Conservation (phyloP, 1,140 invertebrate genomes). For the Leptinotarsa texana region DNA sequence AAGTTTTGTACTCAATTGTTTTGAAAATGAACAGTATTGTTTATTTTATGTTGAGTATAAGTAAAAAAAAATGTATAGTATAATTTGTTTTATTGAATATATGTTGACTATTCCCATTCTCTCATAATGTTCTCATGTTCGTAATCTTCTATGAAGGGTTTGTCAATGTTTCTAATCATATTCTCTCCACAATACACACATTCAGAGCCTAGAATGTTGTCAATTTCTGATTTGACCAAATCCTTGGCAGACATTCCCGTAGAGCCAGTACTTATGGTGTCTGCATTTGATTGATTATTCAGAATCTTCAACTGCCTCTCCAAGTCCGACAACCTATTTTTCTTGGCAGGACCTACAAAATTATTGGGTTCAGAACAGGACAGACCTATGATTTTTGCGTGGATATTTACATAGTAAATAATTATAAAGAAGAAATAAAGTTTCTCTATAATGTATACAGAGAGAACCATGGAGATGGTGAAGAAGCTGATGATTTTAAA, state of each 20-base stretch:
- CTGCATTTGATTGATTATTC: slow-evolving; percentile 51
- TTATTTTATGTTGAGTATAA: slow-evolving; percentile 38
- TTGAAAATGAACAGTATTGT: slow-evolving; percentile 35
- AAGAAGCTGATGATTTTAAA: too few relatives aligned
- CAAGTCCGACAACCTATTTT: slow-evolving; percentile 64
- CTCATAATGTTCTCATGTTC: slow-evolving; percentile 81
- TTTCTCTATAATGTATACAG: too few relatives aligned
- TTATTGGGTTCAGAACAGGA: neutral
- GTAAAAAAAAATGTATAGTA: slow-evolving; percentile 15
- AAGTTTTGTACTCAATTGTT: slow-evolving; percentile 38
- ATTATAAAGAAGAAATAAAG: too few relatives aligned
- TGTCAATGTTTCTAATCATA: slow-evolving; percentile 87
- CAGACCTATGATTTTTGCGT: too few relatives aligned
- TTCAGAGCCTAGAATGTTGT: slow-evolving; percentile 87
- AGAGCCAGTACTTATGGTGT: slow-evolving; percentile 61
- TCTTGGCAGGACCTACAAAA: slow-evolving; percentile 60
- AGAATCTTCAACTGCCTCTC: slow-evolving; percentile 66
- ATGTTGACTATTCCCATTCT: slow-evolving; percentile 76
- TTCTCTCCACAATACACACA: slow-evolving; percentile 92
- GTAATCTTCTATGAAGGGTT: slow-evolving; percentile 79
- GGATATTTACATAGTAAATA: too few relatives aligned
- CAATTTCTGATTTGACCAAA: slow-evolving; percentile 78
- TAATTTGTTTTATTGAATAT: neutral
- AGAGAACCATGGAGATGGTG: too few relatives aligned
- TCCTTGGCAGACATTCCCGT: slow-evolving; percentile 66